Percentiles rank a stretch among this genome's conserved stretches.
phyloP scores from a whole-genome alignment of 2,888 invertebrate species.

The Drosophila atripex region DNA sequence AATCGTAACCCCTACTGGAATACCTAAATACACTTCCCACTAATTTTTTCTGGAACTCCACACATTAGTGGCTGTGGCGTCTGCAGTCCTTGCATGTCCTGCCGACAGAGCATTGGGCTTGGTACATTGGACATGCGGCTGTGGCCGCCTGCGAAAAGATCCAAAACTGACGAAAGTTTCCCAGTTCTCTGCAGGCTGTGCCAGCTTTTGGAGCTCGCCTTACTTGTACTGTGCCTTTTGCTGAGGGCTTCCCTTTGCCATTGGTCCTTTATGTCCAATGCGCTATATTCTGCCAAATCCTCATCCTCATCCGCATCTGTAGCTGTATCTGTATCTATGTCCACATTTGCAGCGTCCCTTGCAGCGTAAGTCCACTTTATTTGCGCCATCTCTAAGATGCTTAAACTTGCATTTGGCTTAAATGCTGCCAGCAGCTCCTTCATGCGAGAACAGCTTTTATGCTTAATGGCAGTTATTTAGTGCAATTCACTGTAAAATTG shows the following conservation, averaged over 20 bases:
- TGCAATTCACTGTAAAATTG: conserved; percentile 78
- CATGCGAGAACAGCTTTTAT: conserved; percentile 79
- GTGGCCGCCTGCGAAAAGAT: conserved; percentile 33
- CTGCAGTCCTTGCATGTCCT: conserved; percentile 5
- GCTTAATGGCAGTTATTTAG: conserved; percentile 79
- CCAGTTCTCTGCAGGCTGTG: conserved; percentile 44
- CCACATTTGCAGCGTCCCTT: conserved; percentile 30
- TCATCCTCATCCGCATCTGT: conserved; percentile 11
- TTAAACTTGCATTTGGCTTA: conserved; percentile 76
- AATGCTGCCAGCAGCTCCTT: conserved; percentile 69
- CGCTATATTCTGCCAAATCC: conserved; percentile 40
- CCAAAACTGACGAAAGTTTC: conserved; percentile 58
- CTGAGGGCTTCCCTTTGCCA: conserved; percentile 20
- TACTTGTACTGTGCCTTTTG: conserved; percentile 11
- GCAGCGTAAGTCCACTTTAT: conserved; percentile 73
- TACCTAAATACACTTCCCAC: background rate
- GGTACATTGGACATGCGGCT: conserved; percentile 15
- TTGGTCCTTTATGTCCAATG: conserved; percentile 23
- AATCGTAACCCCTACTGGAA: too few species aligned
- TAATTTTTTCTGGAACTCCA: conserved; percentile 34
- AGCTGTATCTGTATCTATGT: conserved; percentile 18
- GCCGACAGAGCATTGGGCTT: conserved; percentile 23
- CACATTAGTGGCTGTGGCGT: conserved; percentile 64
- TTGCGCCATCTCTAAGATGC: conserved; percentile 63
- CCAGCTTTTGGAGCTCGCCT: conserved; percentile 18